Conservation (phyloP, 2,888 invertebrate species). For the Erynnis tages region DNA sequence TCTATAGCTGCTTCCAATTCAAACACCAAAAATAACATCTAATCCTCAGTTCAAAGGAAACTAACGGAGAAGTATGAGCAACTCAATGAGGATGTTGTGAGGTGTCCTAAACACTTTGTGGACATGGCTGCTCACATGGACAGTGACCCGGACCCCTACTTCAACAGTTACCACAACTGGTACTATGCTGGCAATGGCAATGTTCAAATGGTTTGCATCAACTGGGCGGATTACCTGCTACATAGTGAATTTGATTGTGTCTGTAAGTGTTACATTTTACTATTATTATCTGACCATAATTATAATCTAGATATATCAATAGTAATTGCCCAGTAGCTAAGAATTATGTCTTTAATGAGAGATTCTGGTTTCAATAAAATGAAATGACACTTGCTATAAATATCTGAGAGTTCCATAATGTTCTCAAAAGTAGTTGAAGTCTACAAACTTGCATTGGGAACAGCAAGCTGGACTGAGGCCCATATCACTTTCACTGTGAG, state of each 20-base stretch:
- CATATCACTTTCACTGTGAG: no score
- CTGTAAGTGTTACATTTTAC: constrained; percentile 51
- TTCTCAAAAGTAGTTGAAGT: no score
- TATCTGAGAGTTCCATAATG: no score
- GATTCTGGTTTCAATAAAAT: no score
- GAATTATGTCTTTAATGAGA: no score
- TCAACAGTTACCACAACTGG: constrained; percentile 67
- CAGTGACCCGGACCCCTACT: constrained; percentile 63
- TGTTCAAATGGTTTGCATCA: constrained; percentile 49
- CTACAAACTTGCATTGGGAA: no score
- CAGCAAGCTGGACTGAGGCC: no score
- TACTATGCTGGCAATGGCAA: constrained; percentile 72
- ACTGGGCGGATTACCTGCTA: constrained; percentile 57
- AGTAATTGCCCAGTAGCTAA: no score
- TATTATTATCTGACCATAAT: neutral
- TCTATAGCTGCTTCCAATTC: no score
- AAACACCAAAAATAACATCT: no score
- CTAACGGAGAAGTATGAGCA: constrained; percentile 41
- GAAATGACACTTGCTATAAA: no score
- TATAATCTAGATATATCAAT: neutral
- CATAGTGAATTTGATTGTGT: constrained; percentile 59
- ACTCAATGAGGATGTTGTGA: constrained; percentile 58
- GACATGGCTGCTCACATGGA: constrained; percentile 60
- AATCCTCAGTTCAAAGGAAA: constrained; percentile 32
- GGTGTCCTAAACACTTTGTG: constrained; percentile 58